Percentiles rank a stretch among this genome's conserved stretches.
Conservation (phyloP, 1,140 invertebrate species). For the Brachionus manjavacas region DNA sequence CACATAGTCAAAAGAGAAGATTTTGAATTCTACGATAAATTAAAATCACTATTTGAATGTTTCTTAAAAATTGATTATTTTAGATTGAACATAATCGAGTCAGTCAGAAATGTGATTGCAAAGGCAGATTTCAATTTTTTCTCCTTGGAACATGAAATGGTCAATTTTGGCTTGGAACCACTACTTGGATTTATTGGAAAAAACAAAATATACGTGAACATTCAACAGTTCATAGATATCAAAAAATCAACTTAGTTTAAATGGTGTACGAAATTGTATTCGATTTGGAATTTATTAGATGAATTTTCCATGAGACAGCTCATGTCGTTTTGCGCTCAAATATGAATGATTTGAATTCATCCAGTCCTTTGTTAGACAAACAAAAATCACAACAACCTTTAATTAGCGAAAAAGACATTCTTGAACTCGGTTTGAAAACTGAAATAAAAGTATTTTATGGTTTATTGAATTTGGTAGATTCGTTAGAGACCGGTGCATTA, state of each 20-base stretch:
- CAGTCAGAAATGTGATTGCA: background rate
- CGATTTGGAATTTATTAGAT: background rate
- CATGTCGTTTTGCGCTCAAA: background rate
- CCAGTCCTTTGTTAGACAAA: background rate
- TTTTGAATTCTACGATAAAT: background rate
- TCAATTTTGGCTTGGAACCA: background rate
- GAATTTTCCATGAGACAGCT: background rate
- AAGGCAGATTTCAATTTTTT: background rate
- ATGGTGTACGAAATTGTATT: slow-evolving; percentile 8
- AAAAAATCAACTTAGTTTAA: background rate
- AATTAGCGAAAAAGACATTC: background rate
- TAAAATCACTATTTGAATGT: background rate
- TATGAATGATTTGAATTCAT: background rate
- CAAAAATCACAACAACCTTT: background rate
- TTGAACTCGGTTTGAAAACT: background rate
- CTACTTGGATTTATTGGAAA: background rate
- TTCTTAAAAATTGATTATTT: background rate
- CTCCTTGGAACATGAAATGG: background rate
- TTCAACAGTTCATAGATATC: background rate
- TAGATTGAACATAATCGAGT: background rate
- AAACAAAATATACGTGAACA: slow-evolving; percentile 8
- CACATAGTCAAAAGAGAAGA: background rate
- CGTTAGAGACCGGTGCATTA: background rate
- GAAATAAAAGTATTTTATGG: background rate
- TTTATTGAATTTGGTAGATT: background rate